Conservation (phyloP, 2,797 vertebrate species). For the Tenualosa ilisha region DNA sequence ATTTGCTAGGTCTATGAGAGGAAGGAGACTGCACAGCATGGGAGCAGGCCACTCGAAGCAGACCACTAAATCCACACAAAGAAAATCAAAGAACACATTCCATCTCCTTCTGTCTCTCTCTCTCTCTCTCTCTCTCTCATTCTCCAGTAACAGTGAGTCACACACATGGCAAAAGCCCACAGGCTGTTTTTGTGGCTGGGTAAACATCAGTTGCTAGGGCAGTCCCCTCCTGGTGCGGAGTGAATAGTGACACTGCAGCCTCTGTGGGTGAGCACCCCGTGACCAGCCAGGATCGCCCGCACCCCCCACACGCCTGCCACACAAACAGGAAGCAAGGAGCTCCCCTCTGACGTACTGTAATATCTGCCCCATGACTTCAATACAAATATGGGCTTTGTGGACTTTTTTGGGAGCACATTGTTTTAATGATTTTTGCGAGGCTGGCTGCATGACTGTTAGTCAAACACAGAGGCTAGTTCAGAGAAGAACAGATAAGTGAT, state of each 20-base stretch:
- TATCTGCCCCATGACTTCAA: conserved; percentile 12
- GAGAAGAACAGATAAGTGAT: not conserved
- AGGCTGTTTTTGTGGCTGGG: conserved; percentile 11
- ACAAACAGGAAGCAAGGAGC: not conserved
- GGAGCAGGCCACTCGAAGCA: conserved; percentile 1
- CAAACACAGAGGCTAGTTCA: not conserved
- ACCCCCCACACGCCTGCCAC: not conserved
- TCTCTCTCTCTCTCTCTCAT: not conserved
- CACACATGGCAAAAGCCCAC: not conserved
- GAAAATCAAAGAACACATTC: conserved; percentile 8
- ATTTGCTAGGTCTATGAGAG: not conserved
- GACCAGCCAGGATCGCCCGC: not conserved
- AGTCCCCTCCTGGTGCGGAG: not conserved
- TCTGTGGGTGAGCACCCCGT: conserved; percentile 1
- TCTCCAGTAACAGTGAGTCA: conserved; percentile 22
- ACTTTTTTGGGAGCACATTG: not conserved
- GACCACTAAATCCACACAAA: conserved; percentile 18
- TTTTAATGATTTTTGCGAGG: not conserved
- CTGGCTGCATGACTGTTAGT: not conserved
- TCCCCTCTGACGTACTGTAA: conserved; percentile 15
- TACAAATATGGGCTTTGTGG: not conserved
- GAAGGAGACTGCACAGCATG: conserved; percentile 19
- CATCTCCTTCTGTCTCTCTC: conserved; percentile 11
- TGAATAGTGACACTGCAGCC: conserved; percentile 1
- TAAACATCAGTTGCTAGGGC: conserved; percentile 21